A percentile compares a stretch with the other conserved stretches of the same genome.
These are phyloP conservation scores for Manis crassicaudata DNA, from an alignment of 2,797 vertebrate genomes.

Conservation along the genomic window DNA sequence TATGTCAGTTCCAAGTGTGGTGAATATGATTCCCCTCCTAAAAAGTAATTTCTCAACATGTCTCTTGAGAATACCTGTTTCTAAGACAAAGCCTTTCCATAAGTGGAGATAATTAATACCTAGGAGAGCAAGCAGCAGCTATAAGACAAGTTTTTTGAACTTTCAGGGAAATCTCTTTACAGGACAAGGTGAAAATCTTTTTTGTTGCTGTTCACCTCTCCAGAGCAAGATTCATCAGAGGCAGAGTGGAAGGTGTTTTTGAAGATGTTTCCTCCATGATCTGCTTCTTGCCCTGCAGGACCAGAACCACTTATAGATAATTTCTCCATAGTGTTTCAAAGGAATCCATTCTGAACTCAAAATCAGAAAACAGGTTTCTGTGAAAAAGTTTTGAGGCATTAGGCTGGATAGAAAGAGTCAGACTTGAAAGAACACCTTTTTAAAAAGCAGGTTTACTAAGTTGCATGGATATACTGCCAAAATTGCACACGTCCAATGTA, in stretches of 20 bases:
- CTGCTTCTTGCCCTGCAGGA: neutral
- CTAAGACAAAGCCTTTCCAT: neutral
- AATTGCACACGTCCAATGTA: neutral
- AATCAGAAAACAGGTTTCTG: too few relatives aligned
- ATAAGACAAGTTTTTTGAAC: neutral
- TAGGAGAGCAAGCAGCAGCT: neutral
- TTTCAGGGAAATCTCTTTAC: neutral
- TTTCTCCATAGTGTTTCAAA: neutral
- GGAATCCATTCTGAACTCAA: neutral
- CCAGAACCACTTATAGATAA: neutral
- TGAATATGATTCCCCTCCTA: neutral
- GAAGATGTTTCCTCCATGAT: too few relatives aligned
- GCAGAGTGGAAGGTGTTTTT: neutral
- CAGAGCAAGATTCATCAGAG: neutral
- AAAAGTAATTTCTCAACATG: neutral
- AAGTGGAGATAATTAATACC: conserved; percentile 1
- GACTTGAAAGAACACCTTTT: neutral
- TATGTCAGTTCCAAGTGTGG: neutral
- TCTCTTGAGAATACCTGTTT: neutral
- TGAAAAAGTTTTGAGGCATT: neutral
- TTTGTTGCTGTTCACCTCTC: neutral
- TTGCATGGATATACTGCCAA: neutral
- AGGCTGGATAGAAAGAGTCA: neutral
- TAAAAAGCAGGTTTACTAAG: neutral
- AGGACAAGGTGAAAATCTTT: neutral